These are phyloP conservation scores for Trichogramma dendrolimi DNA, from an alignment of 2,888 invertebrate species.

Conservation along the genomic window DNA sequence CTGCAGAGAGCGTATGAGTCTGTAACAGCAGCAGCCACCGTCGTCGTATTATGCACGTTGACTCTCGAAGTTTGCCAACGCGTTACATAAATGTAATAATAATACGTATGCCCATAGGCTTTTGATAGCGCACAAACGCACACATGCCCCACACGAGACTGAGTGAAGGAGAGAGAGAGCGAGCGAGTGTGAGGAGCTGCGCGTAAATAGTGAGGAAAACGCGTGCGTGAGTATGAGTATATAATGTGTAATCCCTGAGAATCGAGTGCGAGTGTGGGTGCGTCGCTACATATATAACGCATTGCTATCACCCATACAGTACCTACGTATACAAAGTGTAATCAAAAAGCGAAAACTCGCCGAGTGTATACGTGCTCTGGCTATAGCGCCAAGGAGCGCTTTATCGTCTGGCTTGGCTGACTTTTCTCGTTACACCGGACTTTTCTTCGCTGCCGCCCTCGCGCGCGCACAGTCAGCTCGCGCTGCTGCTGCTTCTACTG, in stretches of 20 bases:
- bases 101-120: background rate
- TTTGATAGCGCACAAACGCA: background rate
- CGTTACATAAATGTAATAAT: background rate
- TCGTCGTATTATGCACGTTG: no score
- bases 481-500: no score
- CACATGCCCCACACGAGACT: no score
- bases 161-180: no score
- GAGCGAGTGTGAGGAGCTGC: no score
- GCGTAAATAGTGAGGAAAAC: no score
- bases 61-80: no score
- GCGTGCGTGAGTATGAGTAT: background rate
- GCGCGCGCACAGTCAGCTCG: background rate
- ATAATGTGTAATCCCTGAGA: background rate
- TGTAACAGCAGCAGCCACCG: no score
- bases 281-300: no score
- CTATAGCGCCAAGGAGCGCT: background rate
- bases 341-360: conserved; percentile 13
- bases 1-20: no score
- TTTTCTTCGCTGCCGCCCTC: conserved; percentile 7
- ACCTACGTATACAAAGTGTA: background rate
- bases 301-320: no score
- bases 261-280: no score
- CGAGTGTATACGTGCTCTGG: background rate
- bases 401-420: conserved; percentile 13
- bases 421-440: conserved; percentile 19